Conservation (phyloP, 2,113 vertebrate genomes). For the Phaetusa simplex region DNA sequence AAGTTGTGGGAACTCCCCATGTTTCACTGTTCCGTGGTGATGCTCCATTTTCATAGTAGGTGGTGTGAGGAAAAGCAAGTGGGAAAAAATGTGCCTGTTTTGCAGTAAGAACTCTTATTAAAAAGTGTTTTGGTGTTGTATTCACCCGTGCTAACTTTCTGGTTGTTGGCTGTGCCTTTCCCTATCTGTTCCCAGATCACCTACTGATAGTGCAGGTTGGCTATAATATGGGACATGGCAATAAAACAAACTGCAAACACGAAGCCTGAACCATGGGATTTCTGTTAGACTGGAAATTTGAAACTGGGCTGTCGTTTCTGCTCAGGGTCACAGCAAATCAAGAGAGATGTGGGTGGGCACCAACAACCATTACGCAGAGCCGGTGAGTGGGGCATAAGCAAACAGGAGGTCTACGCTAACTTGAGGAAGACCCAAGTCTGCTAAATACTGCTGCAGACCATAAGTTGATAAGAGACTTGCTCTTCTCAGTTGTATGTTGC, state of each 20-base stretch:
- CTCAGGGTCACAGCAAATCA: not conserved
- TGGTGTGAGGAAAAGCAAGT: not conserved
- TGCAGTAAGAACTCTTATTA: not conserved
- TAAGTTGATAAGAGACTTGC: not conserved
- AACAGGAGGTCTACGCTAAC: not conserved
- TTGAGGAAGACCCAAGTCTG: not conserved
- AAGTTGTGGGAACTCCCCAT: not conserved
- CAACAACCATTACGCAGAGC: not conserved
- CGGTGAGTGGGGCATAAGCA: not conserved
- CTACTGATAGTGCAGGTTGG: accelerated
- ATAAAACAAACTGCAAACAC: not conserved
- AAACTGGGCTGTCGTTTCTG: not conserved
- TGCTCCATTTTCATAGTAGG: not conserved
- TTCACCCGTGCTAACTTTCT: not conserved
- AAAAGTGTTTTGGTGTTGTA: not conserved
- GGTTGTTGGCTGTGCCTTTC: not conserved
- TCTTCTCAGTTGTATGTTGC: not conserved
- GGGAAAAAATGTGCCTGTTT: not conserved
- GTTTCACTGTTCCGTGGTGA: not conserved
- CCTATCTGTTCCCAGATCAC: not conserved
- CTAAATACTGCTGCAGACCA: not conserved
- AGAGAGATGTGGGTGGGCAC: not conserved
- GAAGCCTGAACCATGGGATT: not conserved
- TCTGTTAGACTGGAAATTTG: not conserved
- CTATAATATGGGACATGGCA: not conserved